Evolutionary conservation across 2,797 vertebrate species (phyloP).

Genomic region (Novumbra hubbsi): DNA sequence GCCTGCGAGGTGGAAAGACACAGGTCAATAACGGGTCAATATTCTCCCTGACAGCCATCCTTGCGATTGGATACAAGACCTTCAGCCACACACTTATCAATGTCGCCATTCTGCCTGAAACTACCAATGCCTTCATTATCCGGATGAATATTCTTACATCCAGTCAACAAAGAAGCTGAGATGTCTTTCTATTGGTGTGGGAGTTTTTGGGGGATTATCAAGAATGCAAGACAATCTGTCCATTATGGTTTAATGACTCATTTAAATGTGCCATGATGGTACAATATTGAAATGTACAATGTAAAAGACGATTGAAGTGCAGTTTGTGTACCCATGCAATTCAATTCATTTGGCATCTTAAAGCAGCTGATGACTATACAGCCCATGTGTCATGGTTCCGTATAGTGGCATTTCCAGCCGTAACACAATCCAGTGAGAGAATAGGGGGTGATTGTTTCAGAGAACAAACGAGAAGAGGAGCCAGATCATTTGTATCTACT

Average conservation of each 20-base stretch:
- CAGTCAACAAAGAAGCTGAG: constrained; percentile 25
- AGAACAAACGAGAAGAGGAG: background rate
- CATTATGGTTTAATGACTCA: background rate
- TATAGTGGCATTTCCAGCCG: too few species aligned
- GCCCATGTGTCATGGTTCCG: too few species aligned
- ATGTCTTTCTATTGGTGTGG: constrained; percentile 12
- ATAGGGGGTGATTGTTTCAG: background rate
- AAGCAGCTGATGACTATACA: background rate
- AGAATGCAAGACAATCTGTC: background rate
- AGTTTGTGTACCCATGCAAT: background rate
- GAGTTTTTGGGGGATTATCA: background rate
- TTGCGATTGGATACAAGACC: constrained; percentile 44
- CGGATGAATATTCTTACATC: constrained; percentile 45
- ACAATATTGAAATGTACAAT: background rate
- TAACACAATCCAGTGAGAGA: too few species aligned
- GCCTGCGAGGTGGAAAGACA: constrained; percentile 35
- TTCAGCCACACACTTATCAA: constrained; percentile 64
- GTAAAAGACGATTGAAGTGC: background rate
- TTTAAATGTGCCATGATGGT: background rate
- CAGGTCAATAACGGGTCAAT: constrained; percentile 49
- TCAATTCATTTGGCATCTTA: background rate
- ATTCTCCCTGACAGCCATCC: constrained; percentile 43
- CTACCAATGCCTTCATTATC: constrained; percentile 64
- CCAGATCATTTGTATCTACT: background rate
- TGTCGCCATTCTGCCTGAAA: constrained; percentile 50